These are phyloP conservation scores for Mastigias papua DNA, from an alignment of 30 jellyfish, hydroid and myxozoan species.

Conservation along the genomic window DNA sequence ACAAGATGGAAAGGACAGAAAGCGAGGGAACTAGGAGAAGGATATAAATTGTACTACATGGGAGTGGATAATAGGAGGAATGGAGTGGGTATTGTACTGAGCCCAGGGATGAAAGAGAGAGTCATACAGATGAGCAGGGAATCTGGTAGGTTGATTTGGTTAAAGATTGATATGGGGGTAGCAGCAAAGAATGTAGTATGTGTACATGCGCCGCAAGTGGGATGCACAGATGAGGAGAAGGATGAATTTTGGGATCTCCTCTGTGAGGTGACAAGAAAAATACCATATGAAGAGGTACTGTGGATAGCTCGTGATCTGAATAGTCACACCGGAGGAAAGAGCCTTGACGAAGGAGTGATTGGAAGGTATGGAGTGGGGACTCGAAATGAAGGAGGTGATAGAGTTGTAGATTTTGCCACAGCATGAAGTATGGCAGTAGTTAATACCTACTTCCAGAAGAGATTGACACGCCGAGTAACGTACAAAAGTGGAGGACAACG, in stretches of 20 bases:
- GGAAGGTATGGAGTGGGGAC: slow-evolving; percentile 24
- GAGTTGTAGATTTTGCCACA: neutral
- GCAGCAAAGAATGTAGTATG: neutral
- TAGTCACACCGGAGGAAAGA: slow-evolving; percentile 2
- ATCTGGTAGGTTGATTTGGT: slow-evolving; percentile 9
- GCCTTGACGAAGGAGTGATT: neutral
- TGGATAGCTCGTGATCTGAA: slow-evolving; percentile 4
- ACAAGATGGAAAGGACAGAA: slow-evolving; percentile 39
- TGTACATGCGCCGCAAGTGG: slow-evolving; percentile 26
- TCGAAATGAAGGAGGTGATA: slow-evolving; percentile 13
- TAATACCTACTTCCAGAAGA: neutral
- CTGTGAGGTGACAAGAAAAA: neutral
- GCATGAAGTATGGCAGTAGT: neutral
- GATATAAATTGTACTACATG: slow-evolving; percentile 14
- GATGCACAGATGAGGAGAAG: slow-evolving; percentile 9
- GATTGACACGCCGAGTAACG: neutral
- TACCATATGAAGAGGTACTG: neutral
- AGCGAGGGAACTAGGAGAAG: slow-evolving; percentile 32
- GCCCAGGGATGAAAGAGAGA: neutral
- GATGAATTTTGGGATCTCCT: neutral
- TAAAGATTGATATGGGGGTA: neutral
- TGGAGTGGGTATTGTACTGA: slow-evolving; percentile 27
- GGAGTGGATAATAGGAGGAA: slow-evolving; percentile 7
- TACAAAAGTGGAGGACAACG: neutral
- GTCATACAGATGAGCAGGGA: neutral